Conservation (phyloP, 2,113 vertebrate species). For the Thalassoma bifasciatum region DNA sequence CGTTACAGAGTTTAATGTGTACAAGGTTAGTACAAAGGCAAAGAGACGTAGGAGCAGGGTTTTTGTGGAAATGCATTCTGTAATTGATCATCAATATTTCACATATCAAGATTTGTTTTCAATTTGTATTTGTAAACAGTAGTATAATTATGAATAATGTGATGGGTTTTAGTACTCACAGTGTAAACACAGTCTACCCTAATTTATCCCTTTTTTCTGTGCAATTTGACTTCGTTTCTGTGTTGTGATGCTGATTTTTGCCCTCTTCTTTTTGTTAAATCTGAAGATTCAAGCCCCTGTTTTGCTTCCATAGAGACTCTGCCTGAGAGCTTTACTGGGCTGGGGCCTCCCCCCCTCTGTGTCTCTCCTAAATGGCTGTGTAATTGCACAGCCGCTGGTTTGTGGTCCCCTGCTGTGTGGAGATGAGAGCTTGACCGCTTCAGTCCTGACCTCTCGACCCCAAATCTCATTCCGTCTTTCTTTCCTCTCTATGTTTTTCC, state of each 20-base stretch:
- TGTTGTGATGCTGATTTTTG: neutral
- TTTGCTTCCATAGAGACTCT: neutral
- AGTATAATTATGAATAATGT: no score
- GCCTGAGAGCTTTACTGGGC: slow-evolving; percentile 39
- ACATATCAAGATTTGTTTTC: no score
- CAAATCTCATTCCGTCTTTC: slow-evolving; percentile 54
- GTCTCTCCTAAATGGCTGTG: slow-evolving; percentile 70
- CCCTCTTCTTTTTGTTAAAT: neutral
- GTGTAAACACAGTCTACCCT: no score
- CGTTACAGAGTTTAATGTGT: no score
- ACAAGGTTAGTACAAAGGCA: no score
- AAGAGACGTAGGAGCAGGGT: no score
- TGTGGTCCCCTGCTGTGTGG: slow-evolving; percentile 60
- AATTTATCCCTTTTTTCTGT: no score
- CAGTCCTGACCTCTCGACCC: slow-evolving; percentile 70
- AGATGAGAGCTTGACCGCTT: slow-evolving; percentile 72
- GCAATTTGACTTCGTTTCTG: no score
- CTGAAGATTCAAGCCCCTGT: neutral
- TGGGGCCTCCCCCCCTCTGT: slow-evolving; percentile 35
- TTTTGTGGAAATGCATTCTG: no score
- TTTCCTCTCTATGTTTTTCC: slow-evolving; percentile 28
- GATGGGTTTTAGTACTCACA: no score
- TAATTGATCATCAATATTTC: no score
- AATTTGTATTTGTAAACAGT: no score
- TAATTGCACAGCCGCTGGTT: slow-evolving; percentile 75